These are phyloP conservation scores for Flabesymbios commensalis DNA, from an alignment of 2,888 invertebrate genomes.

Conservation along the genomic window DNA sequence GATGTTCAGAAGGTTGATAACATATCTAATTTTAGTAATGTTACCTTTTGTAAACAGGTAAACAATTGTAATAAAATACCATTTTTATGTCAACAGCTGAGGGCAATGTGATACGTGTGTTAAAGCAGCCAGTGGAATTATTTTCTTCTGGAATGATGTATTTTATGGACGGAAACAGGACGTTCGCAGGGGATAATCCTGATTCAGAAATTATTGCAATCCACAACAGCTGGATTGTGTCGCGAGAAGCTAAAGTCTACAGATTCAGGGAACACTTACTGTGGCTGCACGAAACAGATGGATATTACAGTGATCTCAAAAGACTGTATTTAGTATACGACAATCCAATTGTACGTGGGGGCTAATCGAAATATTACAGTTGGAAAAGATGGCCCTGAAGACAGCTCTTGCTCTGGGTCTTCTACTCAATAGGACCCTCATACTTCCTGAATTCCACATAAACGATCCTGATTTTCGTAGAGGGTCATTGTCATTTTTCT, in stretches of 20 bases:
- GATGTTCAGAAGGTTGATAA: too few species aligned
- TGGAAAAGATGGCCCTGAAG: neutral
- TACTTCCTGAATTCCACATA: constrained; percentile 23
- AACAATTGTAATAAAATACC: too few species aligned
- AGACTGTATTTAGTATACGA: constrained; percentile 16
- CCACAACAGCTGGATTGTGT: constrained; percentile 27
- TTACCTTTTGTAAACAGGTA: too few species aligned
- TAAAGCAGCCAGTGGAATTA: too few species aligned
- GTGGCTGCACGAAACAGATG: constrained; percentile 19
- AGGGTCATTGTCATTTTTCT: neutral
- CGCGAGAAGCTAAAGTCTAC: constrained; percentile 20
- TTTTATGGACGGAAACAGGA: constrained; percentile 8
- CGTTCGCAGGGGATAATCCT: neutral
- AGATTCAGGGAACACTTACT: constrained; percentile 16
- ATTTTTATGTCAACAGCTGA: too few species aligned
- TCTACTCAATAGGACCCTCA: constrained; percentile 11
- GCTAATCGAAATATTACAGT: too few species aligned
- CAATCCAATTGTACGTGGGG: constrained; percentile 9
- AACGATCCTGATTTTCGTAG: neutral
- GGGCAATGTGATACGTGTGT: too few species aligned
- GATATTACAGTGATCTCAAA: constrained; percentile 13
- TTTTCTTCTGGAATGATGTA: constrained; percentile 17
- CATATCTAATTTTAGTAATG: too few species aligned
- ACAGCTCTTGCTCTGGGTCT: neutral
- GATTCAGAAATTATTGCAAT: constrained; percentile 3